Base-by-base conservation (phyloP, 2,113 vertebrate species). In the Hoplias malabaricus region DNA sequence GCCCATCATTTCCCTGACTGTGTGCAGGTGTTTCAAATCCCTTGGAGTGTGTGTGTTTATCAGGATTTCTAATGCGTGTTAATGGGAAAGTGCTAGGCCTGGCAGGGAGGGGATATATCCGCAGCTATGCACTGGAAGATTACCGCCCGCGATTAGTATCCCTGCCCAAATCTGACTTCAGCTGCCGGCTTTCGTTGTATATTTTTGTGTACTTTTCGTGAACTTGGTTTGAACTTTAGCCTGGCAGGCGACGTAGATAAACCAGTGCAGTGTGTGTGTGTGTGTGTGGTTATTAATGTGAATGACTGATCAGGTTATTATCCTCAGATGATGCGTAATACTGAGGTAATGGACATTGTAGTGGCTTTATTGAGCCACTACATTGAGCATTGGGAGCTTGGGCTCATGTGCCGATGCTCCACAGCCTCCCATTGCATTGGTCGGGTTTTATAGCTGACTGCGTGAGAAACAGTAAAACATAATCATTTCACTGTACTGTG, bases 1-100 rank as follows among this genome's bases (percentile, higher is more conserved):
- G 38, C 57, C 50, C 21, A 31, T 69, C 48, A 46, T 34, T 25
- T 33, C 59, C 59, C 48, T 40, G 59, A 76, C 71, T 72, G 72
- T 66, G 38, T 38, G 33, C 68, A 61, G 73, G 77, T 82, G 67
- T 75, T 79, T 59, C 38, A 65, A 67, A 71, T 76, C 59, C 68
- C 68, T 75, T 34, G 27, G 73, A 59, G 81, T 23, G 48, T 6
- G 3, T 21, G 19, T 21, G 48, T 50, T 16, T 16, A 1, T 71
- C 69, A 69, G 31, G 69, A 29, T 73, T 57, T 68, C 14, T 72
- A 63, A 74, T 82, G 65, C 38, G 62, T 34, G 3, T 40, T 50
- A 34, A 62, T 78, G 62, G 70, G 54, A 43, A 66, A 48, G 46
- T 75, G 46, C 66, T 19, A 70, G 54, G 53, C 75, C 29, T 74